phyloP scores from a whole-genome alignment of 2,888 invertebrate species.

The Odontocolon sp. region DNA sequence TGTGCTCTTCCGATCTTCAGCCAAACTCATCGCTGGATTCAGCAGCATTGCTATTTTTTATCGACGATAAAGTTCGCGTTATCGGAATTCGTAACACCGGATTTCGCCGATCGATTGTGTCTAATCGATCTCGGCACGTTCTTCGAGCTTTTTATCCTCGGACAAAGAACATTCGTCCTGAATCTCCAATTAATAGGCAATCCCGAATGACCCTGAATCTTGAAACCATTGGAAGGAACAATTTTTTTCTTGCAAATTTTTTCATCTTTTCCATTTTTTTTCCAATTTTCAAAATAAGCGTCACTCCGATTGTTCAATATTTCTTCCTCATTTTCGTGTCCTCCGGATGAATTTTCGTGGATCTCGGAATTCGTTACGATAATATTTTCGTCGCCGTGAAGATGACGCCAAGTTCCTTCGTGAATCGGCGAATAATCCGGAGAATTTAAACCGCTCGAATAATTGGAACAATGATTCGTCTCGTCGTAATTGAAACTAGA shows the following conservation, averaged over 20 bases:
- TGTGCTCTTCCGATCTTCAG: too few relatives aligned
- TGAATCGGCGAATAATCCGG: conserved; percentile 83
- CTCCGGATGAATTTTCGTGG: too few relatives aligned
- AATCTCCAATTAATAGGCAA: conserved; percentile 76
- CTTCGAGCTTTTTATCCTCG: conserved; percentile 84
- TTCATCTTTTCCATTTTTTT: conserved; percentile 58
- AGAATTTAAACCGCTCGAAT: conserved; percentile 73
- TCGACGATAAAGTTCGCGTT: not conserved
- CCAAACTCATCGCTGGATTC: not conserved
- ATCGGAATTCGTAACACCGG: conserved; percentile 7
- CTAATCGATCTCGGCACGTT: conserved; percentile 77
- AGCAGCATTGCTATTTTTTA: not conserved
- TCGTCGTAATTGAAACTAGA: conserved; percentile 77
- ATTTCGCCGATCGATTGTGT: conserved; percentile 30
- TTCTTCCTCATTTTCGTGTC: conserved; percentile 37
- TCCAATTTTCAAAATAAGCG: conserved; percentile 73
- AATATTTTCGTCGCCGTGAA: conserved; percentile 48
- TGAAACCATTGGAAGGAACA: conserved; percentile 82
- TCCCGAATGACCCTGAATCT: conserved; percentile 63
- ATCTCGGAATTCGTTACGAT: not conserved
- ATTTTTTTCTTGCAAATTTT: conserved; percentile 77
- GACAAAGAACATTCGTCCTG: conserved; percentile 84
- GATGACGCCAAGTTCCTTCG: conserved; percentile 67
- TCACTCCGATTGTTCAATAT: conserved; percentile 54
- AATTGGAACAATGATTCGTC: conserved; percentile 76